Percentiles rank a stretch among this genome's conserved stretches.
phyloP scores from a whole-genome alignment of 2,113 vertebrate species.

The Festucalex cinctus region DNA sequence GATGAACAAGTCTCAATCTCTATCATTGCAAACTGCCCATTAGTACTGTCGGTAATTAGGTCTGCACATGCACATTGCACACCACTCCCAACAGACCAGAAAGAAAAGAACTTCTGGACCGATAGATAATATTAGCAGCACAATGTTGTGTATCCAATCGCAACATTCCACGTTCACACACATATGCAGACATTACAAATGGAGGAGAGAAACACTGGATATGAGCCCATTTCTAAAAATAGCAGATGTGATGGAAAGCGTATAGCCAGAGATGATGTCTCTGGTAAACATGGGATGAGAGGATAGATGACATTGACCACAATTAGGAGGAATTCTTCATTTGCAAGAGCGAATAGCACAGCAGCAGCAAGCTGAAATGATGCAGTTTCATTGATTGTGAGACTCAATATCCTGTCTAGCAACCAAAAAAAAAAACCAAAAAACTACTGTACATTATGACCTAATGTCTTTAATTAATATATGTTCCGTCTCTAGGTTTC shows the following conservation, averaged over 20 bases:
- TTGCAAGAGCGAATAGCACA: not conserved
- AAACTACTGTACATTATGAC: no score
- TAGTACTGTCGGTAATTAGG: not conserved
- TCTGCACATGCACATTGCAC: not conserved
- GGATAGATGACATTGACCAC: constrained; percentile 10
- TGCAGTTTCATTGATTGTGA: not conserved
- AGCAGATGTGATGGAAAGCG: constrained; percentile 41
- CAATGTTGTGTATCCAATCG: not conserved
- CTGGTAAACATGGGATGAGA: constrained; percentile 24
- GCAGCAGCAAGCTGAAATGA: not conserved
- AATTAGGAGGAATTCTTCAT: not conserved
- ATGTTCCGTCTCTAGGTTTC: constrained; percentile 69
- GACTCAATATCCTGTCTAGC: not conserved
- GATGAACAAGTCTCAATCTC: not conserved
- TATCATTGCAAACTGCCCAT: not conserved
- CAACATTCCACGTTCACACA: not conserved
- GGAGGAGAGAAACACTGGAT: constrained; percentile 35
- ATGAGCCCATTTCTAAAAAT: constrained; percentile 58
- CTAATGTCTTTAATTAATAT: no score
- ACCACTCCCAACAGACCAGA: no score
- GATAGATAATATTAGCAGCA: not conserved
- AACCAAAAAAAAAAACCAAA: not conserved
- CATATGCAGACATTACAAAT: constrained; percentile 43
- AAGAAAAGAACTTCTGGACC: not conserved
- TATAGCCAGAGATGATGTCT: constrained; percentile 36